Percentiles rank a stretch among this genome's conserved stretches.
Evolutionary conservation across 2,113 vertebrate species (phyloP).

Genomic region (Carollia perspicillata): DNA sequence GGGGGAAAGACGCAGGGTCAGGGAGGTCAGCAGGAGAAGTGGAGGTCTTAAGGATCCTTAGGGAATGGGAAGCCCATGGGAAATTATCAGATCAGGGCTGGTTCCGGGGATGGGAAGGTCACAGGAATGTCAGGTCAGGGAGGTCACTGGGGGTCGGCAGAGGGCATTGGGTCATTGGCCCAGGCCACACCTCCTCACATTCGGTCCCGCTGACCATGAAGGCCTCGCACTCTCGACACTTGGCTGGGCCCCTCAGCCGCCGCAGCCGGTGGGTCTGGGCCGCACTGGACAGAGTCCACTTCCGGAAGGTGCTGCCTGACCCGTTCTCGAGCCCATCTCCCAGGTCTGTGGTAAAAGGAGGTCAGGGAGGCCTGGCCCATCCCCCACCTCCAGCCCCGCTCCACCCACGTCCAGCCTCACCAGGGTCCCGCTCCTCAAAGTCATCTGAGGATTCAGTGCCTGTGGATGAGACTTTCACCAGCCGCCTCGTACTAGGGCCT

Average conservation of each 20-base stretch:
- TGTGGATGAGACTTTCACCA: slow-evolving; percentile 82
- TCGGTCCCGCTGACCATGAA: slow-evolving; percentile 93
- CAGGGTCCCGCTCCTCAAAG: slow-evolving; percentile 88
- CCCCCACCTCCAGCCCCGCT: not conserved
- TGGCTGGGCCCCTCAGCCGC: slow-evolving; percentile 89
- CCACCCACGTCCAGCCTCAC: not conserved
- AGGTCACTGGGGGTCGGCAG: not conserved
- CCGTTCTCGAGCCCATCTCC: slow-evolving; percentile 81
- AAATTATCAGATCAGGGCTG: not conserved
- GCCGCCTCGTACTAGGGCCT: slow-evolving; percentile 75
- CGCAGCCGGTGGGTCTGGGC: slow-evolving; percentile 89
- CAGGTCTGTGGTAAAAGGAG: slow-evolving; percentile 75
- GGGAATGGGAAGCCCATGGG: not conserved
- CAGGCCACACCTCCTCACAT: slow-evolving; percentile 90
- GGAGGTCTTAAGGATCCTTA: not conserved
- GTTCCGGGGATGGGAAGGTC: not conserved
- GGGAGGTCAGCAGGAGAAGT: not conserved
- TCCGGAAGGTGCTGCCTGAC: slow-evolving; percentile 71
- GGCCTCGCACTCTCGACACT: slow-evolving; percentile 93
- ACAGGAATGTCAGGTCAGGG: not conserved
- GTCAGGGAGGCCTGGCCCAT: not conserved
- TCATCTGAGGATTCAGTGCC: slow-evolving; percentile 91
- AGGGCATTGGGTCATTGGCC: not conserved
- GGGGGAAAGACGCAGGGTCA: not conserved
- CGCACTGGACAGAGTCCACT: slow-evolving; percentile 82